Evolutionary conservation across 2,888 invertebrate genomes (phyloP).

Genomic region (Leucoma salicis): DNA sequence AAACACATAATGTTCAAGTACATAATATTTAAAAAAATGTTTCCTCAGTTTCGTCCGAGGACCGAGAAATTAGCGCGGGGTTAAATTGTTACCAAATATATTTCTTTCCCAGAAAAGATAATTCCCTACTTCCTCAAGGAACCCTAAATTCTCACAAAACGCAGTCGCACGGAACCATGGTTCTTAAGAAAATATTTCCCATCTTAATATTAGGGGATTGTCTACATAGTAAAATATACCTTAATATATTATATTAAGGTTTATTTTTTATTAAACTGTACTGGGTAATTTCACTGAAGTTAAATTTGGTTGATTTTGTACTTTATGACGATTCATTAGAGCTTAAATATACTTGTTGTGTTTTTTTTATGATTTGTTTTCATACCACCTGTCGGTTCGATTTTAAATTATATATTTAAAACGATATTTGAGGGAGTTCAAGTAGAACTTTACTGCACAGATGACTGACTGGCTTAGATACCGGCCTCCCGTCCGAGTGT

Average conservation of each 20-base stretch:
- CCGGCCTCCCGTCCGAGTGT: too few species aligned
- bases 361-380: too few species aligned
- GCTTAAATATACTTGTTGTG: too few species aligned
- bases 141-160: conserved; percentile 54
- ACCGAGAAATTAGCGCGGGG: too few species aligned
- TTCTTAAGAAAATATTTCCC: conserved; percentile 27
- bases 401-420: conserved; percentile 3
- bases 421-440: too few species aligned
- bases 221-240: conserved; percentile 2
- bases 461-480: too few species aligned
- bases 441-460: too few species aligned
- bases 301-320: not conserved
- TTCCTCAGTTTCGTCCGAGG: too few species aligned
- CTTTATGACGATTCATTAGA: not conserved
- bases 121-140: conserved; percentile 43
- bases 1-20: too few species aligned
- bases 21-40: too few species aligned
- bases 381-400: conserved; percentile 22
- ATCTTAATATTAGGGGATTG: conserved; percentile 1
- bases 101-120: conserved; percentile 26
- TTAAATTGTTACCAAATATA: conserved; percentile 15
- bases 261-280: not conserved
- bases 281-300: not conserved
- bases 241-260: not conserved
- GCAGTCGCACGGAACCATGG: conserved; percentile 47